Evolutionary conservation across 2,797 vertebrate genomes (phyloP), one percentile per base, ranked within the genome.

Genomic region (Pangasius mekongensis): DNA sequence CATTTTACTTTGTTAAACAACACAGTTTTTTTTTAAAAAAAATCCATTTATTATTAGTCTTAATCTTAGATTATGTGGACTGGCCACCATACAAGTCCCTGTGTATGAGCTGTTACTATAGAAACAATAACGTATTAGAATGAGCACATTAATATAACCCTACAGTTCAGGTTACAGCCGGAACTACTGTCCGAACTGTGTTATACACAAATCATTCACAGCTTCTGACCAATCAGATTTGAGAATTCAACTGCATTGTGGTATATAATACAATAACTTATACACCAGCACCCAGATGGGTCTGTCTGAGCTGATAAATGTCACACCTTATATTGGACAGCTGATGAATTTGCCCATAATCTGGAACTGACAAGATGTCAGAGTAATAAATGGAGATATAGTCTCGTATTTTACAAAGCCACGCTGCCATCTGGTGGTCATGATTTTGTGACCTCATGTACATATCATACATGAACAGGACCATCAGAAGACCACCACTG

Each of bases 401-500:
- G 27, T 58, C 11, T 43, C 36, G 74, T 49, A 30, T 36, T 2
- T 66, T 58, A 90, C 92, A 92, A 90, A 88, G 60, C 16, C 91
- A 94, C 89, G 90, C 92, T 95, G 95, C 92, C 95, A 94, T 94
- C 95, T 94, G 93, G 92, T 93, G 95, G 56, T 73, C 0, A 47
- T 82, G 58, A 27, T 82, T 62, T 43, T 62, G 33, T 39, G 54
- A 60, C 54, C 10, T 39, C 2, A 27, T 80, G 33, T 81, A 60
- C 7, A 11, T 24, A 43, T 5, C 13, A 16, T 0, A 16, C 11
- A 62, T 33, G 3, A 52, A 52, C 49, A 30, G 30, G 18, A 22
- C 27, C 4, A 20, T 80, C n/a, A 56, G 52, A 11, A 56, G 52
- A 80, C 30, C 18, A 80, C 1, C 4, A 56, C 1, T 77, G 5